Percentiles rank a stretch among this genome's conserved stretches.
These are phyloP conservation scores for Micrasema longulum DNA, from an alignment of 1,140 invertebrate genomes.

Conservation along the genomic window DNA sequence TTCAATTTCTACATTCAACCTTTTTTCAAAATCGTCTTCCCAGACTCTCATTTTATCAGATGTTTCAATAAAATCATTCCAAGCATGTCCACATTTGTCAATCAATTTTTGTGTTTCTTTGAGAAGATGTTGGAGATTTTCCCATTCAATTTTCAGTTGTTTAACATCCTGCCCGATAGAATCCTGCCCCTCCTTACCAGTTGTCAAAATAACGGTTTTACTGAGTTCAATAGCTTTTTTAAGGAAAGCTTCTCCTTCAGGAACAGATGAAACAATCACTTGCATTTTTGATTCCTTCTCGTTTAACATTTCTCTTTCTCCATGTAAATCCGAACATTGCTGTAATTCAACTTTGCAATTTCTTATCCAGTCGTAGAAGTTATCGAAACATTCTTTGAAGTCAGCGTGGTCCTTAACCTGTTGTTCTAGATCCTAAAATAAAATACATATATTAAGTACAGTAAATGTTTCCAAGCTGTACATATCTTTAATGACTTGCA, in stretches of 20 bases:
- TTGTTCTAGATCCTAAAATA: constrained; percentile 75
- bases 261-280: constrained; percentile 75
- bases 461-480: not conserved
- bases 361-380: constrained; percentile 89
- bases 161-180: constrained; percentile 86
- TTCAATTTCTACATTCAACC: constrained; percentile 74
- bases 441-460: constrained; percentile 1
- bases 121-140: constrained; percentile 83
- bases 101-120: constrained; percentile 83
- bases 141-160: constrained; percentile 88
- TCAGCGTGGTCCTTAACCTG: constrained; percentile 90
- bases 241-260: constrained; percentile 79
- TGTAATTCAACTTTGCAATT: constrained; percentile 86
- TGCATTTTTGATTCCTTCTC: constrained; percentile 80
- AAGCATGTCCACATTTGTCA: constrained; percentile 84
- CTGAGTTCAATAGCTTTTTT: constrained; percentile 82
- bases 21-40: constrained; percentile 80
- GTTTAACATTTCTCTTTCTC: constrained; percentile 80
- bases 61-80: constrained; percentile 86
- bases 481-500: too few relatives aligned
- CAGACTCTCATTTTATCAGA: constrained; percentile 82
- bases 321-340: constrained; percentile 85
- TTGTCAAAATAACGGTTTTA: constrained; percentile 82
- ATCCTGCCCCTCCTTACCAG: constrained; percentile 88
- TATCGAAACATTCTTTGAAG: constrained; percentile 84